phyloP scores from a whole-genome alignment of 1,140 invertebrate species.

The Caenorhabditis elegans region WBcel235 BX284603.4:11222001-11222500 shows the following conservation, averaged over 20 bases:
- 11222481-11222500: constrained; percentile 39
- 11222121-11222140: constrained; percentile 59
- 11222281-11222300: too few relatives aligned
- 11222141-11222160: constrained; percentile 55
- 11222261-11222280: too few relatives aligned
- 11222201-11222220: too few relatives aligned
- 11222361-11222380: too few relatives aligned
- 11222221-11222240: too few relatives aligned
- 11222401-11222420: constrained; percentile 36
- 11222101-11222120: constrained; percentile 56
- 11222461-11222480: constrained; percentile 21
- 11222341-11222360: too few relatives aligned
- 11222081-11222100: constrained; percentile 40
- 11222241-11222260: too few relatives aligned
- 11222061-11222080: constrained; percentile 11
- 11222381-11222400: neutral
- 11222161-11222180: constrained; percentile 45
- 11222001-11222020: too few relatives aligned
- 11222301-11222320: too few relatives aligned
- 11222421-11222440: constrained; percentile 58
- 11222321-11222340: too few relatives aligned
- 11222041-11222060: constrained; percentile 30
- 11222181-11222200: constrained; percentile 60
- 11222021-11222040: too few relatives aligned
- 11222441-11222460: constrained; percentile 55